A percentile compares a stretch with the other conserved stretches of the same genome.
These are phyloP conservation scores for Patella depressa DNA, from an alignment of 2,888 invertebrate species.

Conservation along the genomic window DNA sequence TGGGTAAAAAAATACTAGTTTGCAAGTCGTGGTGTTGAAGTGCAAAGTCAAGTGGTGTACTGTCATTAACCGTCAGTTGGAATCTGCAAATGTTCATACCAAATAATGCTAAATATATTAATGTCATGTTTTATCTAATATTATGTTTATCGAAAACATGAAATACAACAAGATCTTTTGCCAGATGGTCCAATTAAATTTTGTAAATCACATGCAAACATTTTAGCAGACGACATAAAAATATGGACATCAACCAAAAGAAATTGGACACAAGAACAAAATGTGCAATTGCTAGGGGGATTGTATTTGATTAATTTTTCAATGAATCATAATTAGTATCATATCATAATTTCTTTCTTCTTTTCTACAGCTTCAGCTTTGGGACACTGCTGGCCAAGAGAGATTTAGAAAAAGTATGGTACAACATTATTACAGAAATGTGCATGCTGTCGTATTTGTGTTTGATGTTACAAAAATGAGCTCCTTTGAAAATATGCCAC, in stretches of 20 bases:
- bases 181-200: no score
- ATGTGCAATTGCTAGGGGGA: no score
- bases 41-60: no score
- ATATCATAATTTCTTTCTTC: slow-evolving; percentile 16
- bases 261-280: not conserved
- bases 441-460: slow-evolving; percentile 87
- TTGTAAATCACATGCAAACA: no score
- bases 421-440: slow-evolving; percentile 86
- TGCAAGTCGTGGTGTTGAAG: no score
- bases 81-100: no score
- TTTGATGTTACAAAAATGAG: slow-evolving; percentile 82
- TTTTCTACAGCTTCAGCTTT: slow-evolving; percentile 79
- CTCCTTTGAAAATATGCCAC: slow-evolving; percentile 79
- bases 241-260: not conserved
- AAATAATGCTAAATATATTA: no score
- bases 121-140: no score
- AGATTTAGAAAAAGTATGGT: slow-evolving; percentile 86
- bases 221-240: no score
- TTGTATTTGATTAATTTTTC: not conserved
- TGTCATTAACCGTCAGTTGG: no score
- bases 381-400: slow-evolving; percentile 88
- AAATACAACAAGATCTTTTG: no score
- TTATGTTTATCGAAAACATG: no score
- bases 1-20: not conserved
- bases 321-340: not conserved